These are phyloP conservation scores for Phrynosoma platyrhinos DNA, from an alignment of 2,113 vertebrate genomes.

Conservation along the genomic window DNA sequence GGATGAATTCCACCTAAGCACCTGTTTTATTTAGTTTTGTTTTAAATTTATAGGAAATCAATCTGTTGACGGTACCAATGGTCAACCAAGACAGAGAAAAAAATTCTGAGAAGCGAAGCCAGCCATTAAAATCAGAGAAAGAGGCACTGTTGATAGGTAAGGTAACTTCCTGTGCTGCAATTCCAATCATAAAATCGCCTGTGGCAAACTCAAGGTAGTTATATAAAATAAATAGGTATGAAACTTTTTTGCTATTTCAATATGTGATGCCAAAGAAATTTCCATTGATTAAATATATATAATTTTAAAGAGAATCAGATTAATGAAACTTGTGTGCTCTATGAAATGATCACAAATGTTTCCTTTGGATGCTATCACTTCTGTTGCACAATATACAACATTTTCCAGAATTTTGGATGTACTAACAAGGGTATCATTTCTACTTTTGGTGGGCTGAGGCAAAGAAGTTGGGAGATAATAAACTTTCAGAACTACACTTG, in stretches of 20 bases:
- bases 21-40: constrained; percentile 60
- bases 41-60: constrained; percentile 82
- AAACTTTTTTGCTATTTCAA: background rate
- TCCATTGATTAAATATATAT: accelerated
- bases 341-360: background rate
- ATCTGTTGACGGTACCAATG: constrained; percentile 81
- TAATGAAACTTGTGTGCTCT: background rate
- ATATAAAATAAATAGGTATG: constrained; percentile 18
- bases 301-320: background rate
- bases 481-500: background rate
- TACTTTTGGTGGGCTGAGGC: background rate
- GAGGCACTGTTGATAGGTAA: constrained; percentile 92
- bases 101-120: constrained; percentile 79
- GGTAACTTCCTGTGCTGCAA: constrained; percentile 33
- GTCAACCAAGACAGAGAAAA: constrained; percentile 85
- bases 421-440: background rate
- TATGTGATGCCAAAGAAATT: background rate
- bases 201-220: background rate
- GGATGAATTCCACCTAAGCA: constrained; percentile 58
- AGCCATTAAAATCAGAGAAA: constrained; percentile 87
- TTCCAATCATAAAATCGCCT: background rate
- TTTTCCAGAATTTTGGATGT: background rate
- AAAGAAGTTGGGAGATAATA: no score
- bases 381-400: background rate
- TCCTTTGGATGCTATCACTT: background rate